Evolutionary conservation across 2,888 invertebrate species (phyloP).

Genomic region (Oligia strigilis): DNA sequence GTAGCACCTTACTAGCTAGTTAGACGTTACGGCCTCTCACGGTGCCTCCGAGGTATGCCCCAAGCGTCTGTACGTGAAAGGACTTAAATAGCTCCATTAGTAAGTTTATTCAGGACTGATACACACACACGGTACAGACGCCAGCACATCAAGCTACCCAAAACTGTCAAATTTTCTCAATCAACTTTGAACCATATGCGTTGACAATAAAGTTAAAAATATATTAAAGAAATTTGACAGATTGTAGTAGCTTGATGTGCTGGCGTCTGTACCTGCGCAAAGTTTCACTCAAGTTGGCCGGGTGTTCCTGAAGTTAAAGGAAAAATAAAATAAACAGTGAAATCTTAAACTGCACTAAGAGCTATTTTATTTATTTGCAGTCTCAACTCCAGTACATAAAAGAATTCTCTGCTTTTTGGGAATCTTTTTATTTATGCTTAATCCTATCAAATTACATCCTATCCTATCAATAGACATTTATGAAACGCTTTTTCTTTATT

Average conservation of each 20-base stretch:
- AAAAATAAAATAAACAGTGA: slow-evolving; percentile 20
- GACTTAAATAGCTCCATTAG: slow-evolving; percentile 77
- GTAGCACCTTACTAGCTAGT: slow-evolving; percentile 71
- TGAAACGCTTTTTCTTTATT: not conserved
- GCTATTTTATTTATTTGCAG: slow-evolving; percentile 1
- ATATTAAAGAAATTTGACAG: no score
- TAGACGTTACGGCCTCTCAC: slow-evolving; percentile 66
- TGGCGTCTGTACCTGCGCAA: slow-evolving; percentile 12
- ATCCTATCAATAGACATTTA: not conserved
- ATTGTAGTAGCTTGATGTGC: not conserved
- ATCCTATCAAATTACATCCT: not conserved
- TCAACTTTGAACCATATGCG: no score
- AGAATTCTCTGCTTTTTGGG: not conserved
- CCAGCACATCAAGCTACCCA: no score
- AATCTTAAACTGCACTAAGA: slow-evolving; percentile 17
- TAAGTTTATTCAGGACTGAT: slow-evolving; percentile 73
- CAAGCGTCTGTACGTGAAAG: slow-evolving; percentile 71
- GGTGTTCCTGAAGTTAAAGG: slow-evolving; percentile 17
- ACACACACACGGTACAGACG: slow-evolving; percentile 53
- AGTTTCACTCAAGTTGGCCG: slow-evolving; percentile 31
- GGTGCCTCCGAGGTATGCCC: slow-evolving; percentile 67
- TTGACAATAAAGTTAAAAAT: no score
- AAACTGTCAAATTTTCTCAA: no score
- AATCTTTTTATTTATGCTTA: not conserved
- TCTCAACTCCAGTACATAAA: not conserved